Evolutionary conservation across 2,113 vertebrate species (phyloP), one percentile per base, ranked within the genome.

Genomic region (Pseudopipra pipra): DNA sequence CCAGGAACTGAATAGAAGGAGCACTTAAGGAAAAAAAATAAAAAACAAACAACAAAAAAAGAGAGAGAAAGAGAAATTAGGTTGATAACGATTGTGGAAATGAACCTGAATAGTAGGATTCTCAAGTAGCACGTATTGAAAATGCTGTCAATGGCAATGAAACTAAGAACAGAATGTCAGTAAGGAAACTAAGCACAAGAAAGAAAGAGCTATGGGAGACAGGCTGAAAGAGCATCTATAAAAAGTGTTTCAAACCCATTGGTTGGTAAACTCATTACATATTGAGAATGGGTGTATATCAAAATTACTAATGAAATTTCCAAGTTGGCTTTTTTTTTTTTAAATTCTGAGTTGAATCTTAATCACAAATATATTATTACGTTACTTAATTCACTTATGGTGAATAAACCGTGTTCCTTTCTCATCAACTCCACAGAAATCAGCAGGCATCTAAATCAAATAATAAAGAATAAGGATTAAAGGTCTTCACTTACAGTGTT

Each of bases 41-140:
- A n/a, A n/a, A n/a, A n/a, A n/a, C n/a, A 30, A 11, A 14, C 11
- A 24, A 16, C 44, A 46, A 49, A 25, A 59, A n/a, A 22, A 27
- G 8, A 25, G 11, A 55, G 11, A 51, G 4, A 44, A 17, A 65
- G 23, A 68, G 41, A 82, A 46, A 97, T 86, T 79, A 71, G 16
- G 28, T 81, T 87, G 39, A 73, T 89, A 89, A 80, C 85, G 70
- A 85, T 37, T 89, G 68, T 67, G 25, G 39, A 89, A 96, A 93
- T 93, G 23, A 95, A 77, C 27, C 39, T 76, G 52, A 93, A 56
- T 39, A 65, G 51, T 22, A 88, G 39, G 27, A 80, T 84, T 27
- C 49, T 93, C 31, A 87, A 76, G 58, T 14, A 91, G 75, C n/a
- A 74, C 13, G 35, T 88, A 93, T 37, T 90, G 79, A 74, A 93